Percentiles rank a stretch among this genome's conserved stretches.
phyloP scores from a whole-genome alignment of 2,113 vertebrate genomes.

The Neodontobutis hainanensis region DNA sequence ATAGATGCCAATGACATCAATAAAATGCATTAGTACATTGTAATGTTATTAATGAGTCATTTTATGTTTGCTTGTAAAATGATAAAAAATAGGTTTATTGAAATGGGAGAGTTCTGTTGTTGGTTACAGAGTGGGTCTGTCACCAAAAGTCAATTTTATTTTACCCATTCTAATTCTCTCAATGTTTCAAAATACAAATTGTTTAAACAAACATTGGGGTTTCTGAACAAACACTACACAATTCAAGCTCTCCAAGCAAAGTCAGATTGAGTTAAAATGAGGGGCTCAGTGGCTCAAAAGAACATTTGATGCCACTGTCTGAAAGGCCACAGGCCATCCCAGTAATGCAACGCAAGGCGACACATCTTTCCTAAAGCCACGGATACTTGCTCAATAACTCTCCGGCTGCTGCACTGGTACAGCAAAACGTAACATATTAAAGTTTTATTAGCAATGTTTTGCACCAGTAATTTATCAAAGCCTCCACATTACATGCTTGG shows the following conservation, averaged over 20 bases:
- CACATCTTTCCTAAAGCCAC: slow-evolving; percentile 31
- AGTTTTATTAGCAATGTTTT: slow-evolving; percentile 42
- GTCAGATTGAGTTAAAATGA: slow-evolving; percentile 56
- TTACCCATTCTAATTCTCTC: too few relatives aligned
- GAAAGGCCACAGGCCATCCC: slow-evolving; percentile 46
- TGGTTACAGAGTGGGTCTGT: too few relatives aligned
- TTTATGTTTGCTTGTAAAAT: too few relatives aligned
- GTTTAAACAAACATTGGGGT: slow-evolving; percentile 32
- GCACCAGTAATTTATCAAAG: slow-evolving; percentile 41
- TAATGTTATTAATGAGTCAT: too few relatives aligned
- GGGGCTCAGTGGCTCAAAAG: slow-evolving; percentile 47
- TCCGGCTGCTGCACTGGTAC: slow-evolving; percentile 20
- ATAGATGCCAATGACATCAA: too few relatives aligned
- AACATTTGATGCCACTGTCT: slow-evolving; percentile 48
- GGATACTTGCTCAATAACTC: slow-evolving; percentile 13
- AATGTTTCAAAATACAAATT: slow-evolving; percentile 32
- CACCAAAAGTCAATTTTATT: slow-evolving; percentile 11
- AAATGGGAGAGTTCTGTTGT: too few relatives aligned
- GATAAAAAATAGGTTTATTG: too few relatives aligned
- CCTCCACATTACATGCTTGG: slow-evolving; percentile 38
- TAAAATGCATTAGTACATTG: too few relatives aligned
- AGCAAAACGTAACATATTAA: slow-evolving; percentile 31
- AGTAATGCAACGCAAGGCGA: slow-evolving; percentile 56
- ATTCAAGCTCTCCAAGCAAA: slow-evolving; percentile 29
- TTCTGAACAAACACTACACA: slow-evolving; percentile 33